Conservation (phyloP, 2,888 invertebrate genomes). For the Acronicta alni region DNA sequence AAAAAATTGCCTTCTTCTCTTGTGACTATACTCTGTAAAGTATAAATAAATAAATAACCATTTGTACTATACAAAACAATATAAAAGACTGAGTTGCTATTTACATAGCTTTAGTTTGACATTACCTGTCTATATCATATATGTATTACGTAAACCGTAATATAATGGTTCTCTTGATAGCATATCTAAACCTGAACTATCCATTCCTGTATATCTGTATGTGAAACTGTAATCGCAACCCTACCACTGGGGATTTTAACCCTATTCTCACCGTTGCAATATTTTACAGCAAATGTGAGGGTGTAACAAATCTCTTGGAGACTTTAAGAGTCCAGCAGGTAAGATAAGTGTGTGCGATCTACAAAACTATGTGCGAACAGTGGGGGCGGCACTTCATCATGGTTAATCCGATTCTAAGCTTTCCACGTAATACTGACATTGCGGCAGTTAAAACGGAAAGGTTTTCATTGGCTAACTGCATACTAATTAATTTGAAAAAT, state of each 20-base stretch:
- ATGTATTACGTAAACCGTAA: background rate
- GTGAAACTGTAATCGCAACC: conserved; percentile 46
- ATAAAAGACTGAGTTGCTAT: too few species aligned
- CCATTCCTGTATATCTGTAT: background rate
- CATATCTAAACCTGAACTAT: conserved; percentile 8
- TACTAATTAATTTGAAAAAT: too few species aligned
- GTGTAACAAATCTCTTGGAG: conserved; percentile 49
- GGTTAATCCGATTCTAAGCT: conserved; percentile 34
- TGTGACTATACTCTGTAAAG: too few species aligned
- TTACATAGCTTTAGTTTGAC: too few species aligned
- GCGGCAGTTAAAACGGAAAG: too few species aligned
- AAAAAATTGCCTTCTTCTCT: too few species aligned
- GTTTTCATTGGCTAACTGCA: too few species aligned
- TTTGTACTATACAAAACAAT: too few species aligned
- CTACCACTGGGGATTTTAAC: conserved; percentile 40
- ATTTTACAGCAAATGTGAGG: conserved; percentile 45
- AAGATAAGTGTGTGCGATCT: conserved; percentile 43
- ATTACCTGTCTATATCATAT: too few species aligned
- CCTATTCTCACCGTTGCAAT: conserved; percentile 43
- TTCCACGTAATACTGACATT: too few species aligned
- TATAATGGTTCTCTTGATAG: background rate
- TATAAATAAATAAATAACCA: too few species aligned
- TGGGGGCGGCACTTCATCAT: conserved; percentile 40
- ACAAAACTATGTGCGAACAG: conserved; percentile 39
- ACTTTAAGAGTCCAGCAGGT: conserved; percentile 51